Base-by-base conservation (phyloP, 2,113 vertebrate species). In the Cynoglossus semilaevis region DNA sequence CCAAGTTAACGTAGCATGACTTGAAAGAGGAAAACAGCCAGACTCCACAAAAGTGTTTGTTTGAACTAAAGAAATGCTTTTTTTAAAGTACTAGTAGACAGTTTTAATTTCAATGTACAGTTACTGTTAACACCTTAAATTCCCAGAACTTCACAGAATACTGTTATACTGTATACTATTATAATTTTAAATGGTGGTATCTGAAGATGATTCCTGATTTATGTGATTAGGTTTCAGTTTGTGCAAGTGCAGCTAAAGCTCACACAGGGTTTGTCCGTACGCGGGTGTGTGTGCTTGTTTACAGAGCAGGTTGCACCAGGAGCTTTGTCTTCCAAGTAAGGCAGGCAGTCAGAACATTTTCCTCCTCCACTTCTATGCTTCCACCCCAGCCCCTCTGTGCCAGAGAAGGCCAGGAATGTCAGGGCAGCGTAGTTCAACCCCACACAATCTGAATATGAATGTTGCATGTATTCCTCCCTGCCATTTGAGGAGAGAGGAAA, bases 391-490 rank as follows among this genome's bases (percentile, higher is more conserved):
- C 65, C 48, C 54, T 52, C 79, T 65, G 73, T 18, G 72, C 77
- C 80, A 80, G 79, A 81, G 73, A 86, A 83, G 84, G 80, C 70
- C 70, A 79, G 83, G 86, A 87, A 88, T 89, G 81, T 77, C 74
- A 42, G 72, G 62, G 58, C 75, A 53, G 58, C 61, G 55, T 15
- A 22, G 61, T 60, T 77, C 74, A 70, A 49, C 68, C 29, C 51
- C n/a, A 43, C 41, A 16, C 66, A 72, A 51, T 16, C 58, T 54
- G 38, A 67, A 56, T 64, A 47, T 74, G 63, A 45, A 1, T 47
- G 56, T 61, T 56, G 15, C n/a, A 72, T 63, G 15, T 49, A 60
- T 62, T 76, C 45, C 2, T 7, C 53, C 53, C 42, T 65, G 67
- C 41, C 62, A 66, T 57, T 19, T 16, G 49, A 51, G 5, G 7